Evolutionary conservation across 2,888 invertebrate species (phyloP).

Genomic region (Atethmia centrago): DNA sequence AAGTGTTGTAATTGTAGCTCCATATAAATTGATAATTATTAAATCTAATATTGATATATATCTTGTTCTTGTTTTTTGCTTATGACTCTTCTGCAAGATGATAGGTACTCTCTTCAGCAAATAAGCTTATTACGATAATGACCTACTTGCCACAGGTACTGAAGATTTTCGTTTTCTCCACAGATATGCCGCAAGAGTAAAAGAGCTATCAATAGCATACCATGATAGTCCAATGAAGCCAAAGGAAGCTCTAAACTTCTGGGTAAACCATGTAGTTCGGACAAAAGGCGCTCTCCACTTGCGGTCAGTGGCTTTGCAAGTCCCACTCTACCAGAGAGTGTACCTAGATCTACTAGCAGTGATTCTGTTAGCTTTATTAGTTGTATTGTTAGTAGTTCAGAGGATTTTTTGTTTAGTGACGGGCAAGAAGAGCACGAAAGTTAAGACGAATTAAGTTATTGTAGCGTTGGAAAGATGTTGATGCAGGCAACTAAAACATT

Average conservation of each 20-base stretch:
- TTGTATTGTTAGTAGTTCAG: slow-evolving; percentile 3
- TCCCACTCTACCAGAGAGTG: slow-evolving; percentile 76
- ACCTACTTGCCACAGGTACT: neutral
- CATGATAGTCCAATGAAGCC: slow-evolving; percentile 75
- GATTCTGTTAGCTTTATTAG: slow-evolving; percentile 34
- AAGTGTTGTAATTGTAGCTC: neutral
- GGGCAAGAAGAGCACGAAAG: slow-evolving; percentile 23
- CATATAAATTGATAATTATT: neutral
- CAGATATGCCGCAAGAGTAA: slow-evolving; percentile 74
- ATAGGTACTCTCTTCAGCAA: neutral
- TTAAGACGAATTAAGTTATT: slow-evolving; percentile 45
- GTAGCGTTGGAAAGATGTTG: neutral
- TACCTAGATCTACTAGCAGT: slow-evolving; percentile 74
- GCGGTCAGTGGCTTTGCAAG: slow-evolving; percentile 72
- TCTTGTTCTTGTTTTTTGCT: neutral
- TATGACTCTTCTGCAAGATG: neutral
- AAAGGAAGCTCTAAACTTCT: slow-evolving; percentile 73
- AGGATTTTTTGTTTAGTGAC: slow-evolving; percentile 9
- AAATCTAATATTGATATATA: neutral
- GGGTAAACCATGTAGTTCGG: slow-evolving; percentile 77
- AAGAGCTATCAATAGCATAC: slow-evolving; percentile 74
- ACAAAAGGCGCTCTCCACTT: slow-evolving; percentile 77
- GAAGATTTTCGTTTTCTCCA: slow-evolving; percentile 3
- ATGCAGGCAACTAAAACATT: too few relatives aligned
- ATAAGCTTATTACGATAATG: neutral